phyloP scores from a whole-genome alignment of 2,797 vertebrate species.

The Sparidentex hasta region DNA sequence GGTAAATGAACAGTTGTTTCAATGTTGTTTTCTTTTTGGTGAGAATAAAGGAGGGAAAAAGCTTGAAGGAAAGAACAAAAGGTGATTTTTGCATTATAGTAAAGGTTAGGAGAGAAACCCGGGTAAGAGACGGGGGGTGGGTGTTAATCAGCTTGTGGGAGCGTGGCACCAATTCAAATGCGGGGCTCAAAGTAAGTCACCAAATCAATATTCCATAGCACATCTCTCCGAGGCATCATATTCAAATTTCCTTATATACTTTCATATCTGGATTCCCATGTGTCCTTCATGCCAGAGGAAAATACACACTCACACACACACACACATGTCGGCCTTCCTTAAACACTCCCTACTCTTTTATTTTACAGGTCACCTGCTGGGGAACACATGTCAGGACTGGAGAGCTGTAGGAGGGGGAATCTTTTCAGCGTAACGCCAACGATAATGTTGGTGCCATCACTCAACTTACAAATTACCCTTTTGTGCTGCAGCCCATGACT shows the following conservation, averaged over 20 bases:
- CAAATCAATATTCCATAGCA: conserved; percentile 57
- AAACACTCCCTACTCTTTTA: conserved; percentile 32
- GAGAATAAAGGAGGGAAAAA: background rate
- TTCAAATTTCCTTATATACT: conserved; percentile 25
- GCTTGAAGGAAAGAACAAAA: too few species aligned
- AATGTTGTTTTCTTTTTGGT: conserved; percentile 4
- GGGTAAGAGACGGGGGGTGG: background rate
- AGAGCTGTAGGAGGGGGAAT: conserved; percentile 33
- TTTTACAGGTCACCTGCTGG: conserved; percentile 41
- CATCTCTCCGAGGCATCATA: conserved; percentile 29
- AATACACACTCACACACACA: conserved; percentile 10
- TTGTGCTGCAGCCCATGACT: conserved; percentile 35
- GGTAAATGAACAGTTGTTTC: background rate
- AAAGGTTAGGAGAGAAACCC: background rate
- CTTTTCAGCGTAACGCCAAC: conserved; percentile 43
- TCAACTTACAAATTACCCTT: conserved; percentile 70
- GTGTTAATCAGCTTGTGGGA: conserved; percentile 30
- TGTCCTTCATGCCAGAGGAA: conserved; percentile 21
- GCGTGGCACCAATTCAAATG: conserved; percentile 37
- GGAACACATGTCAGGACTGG: conserved; percentile 44
- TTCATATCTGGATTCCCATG: conserved; percentile 27
- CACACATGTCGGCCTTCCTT: conserved; percentile 6
- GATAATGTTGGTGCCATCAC: conserved; percentile 48
- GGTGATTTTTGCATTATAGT: background rate
- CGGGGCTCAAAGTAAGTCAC: conserved; percentile 24